Conservation (phyloP, 2,888 invertebrate species). For the Cremastinae sp. region DNA sequence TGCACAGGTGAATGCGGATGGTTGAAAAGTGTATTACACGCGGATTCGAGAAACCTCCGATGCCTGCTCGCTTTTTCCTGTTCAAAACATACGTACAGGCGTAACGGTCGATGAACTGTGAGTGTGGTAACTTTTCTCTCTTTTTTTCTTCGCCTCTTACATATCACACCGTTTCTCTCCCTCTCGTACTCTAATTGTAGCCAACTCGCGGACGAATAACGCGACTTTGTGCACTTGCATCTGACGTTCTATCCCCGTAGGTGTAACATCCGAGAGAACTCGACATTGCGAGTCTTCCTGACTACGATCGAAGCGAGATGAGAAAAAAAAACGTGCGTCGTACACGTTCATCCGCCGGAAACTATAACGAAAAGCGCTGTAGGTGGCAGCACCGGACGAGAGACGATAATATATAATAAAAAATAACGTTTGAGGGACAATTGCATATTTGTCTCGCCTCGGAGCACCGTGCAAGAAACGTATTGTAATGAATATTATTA, state of each 20-base stretch:
- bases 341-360: background rate
- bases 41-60: conserved; percentile 31
- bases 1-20: conserved; percentile 58
- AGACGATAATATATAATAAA: background rate
- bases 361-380: background rate
- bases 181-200: conserved; percentile 62
- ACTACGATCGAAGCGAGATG: background rate
- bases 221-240: conserved; percentile 54
- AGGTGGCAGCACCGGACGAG: conserved; percentile 2
- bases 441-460: background rate
- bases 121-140: conserved; percentile 62
- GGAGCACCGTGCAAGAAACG: background rate
- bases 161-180: conserved; percentile 47
- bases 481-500: conserved; percentile 15
- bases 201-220: conserved; percentile 57
- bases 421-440: background rate
- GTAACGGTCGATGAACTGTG: conserved; percentile 67
- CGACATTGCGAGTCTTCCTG: conserved; percentile 53
- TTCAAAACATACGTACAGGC: conserved; percentile 60
- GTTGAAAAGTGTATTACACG: conserved; percentile 35
- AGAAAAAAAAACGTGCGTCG: conserved; percentile 9
- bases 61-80: conserved; percentile 54
- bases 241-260: background rate
- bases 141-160: conserved; percentile 33
- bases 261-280: conserved; percentile 21